These are phyloP conservation scores for Osmerus mordax DNA, from an alignment of 2,113 vertebrate genomes.

Conservation along the genomic window DNA sequence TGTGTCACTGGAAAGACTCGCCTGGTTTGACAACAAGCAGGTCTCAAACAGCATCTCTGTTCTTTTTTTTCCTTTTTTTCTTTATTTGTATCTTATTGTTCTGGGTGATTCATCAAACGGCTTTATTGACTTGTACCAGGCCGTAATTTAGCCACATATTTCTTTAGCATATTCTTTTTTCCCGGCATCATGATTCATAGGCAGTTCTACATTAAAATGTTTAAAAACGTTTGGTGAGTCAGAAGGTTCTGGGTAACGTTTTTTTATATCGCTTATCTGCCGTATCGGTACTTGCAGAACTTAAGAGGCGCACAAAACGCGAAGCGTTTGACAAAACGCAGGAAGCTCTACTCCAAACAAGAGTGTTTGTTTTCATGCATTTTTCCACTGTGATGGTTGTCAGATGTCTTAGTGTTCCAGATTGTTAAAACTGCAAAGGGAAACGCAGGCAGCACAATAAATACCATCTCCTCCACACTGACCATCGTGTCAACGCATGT, in stretches of 20 bases:
- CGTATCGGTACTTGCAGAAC: slow-evolving; percentile 79
- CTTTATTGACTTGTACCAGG: not conserved
- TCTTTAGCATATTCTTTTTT: slow-evolving; percentile 5
- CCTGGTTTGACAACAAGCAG: too few relatives aligned
- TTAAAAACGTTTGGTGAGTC: too few relatives aligned
- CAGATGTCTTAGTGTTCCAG: slow-evolving; percentile 86
- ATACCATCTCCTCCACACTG: slow-evolving; percentile 39
- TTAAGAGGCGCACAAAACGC: slow-evolving; percentile 78
- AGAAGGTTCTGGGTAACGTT: not conserved
- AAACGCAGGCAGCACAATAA: slow-evolving; percentile 52
- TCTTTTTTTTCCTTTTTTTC: too few relatives aligned
- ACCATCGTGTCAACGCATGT: slow-evolving; percentile 39
- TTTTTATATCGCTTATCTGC: slow-evolving; percentile 1
- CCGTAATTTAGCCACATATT: not conserved
- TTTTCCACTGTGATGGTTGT: slow-evolving; percentile 82
- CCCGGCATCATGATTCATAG: not conserved
- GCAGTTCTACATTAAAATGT: too few relatives aligned
- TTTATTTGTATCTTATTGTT: slow-evolving; percentile 1
- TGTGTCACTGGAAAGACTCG: too few relatives aligned
- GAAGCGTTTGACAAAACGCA: slow-evolving; percentile 84
- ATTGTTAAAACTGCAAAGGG: slow-evolving; percentile 54
- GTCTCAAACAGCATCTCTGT: too few relatives aligned
- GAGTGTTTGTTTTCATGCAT: slow-evolving; percentile 83
- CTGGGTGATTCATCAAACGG: not conserved
- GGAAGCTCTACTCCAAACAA: slow-evolving; percentile 85